Evolutionary conservation across 1,140 invertebrate genomes (phyloP).

Genomic region (Centruroides sculpturatus): DNA sequence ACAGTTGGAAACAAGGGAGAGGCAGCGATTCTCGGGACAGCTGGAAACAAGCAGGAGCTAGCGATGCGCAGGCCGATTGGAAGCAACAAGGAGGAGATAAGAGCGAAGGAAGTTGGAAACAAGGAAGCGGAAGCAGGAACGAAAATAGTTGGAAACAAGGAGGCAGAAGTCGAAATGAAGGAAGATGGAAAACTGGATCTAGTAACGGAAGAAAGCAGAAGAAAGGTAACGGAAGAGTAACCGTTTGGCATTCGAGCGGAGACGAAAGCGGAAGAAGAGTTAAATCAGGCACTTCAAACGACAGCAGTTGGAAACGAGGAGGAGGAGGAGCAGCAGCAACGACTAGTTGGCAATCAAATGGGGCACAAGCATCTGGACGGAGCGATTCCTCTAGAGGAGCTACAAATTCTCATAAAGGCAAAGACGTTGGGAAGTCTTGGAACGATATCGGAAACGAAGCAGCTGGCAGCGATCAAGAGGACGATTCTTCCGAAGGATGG

Average conservation of each 20-base stretch:
- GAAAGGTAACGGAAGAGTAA: no score
- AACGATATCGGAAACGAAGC: conserved; percentile 9
- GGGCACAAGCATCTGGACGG: not conserved
- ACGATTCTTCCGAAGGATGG: conserved; percentile 9
- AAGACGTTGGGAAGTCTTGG: not conserved
- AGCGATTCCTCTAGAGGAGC: not conserved
- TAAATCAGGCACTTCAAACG: no score
- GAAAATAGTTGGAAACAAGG: not conserved
- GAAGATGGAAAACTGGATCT: no score
- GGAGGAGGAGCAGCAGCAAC: not conserved
- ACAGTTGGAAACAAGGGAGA: not conserved
- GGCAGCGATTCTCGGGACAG: not conserved
- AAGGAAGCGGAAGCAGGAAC: not conserved
- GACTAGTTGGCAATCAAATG: not conserved
- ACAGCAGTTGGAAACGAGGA: not conserved
- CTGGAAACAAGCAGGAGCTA: not conserved
- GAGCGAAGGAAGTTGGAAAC: not conserved
- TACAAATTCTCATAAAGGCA: not conserved
- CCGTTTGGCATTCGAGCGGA: no score
- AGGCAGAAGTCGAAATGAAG: no score
- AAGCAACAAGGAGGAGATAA: not conserved
- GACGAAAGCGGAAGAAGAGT: no score
- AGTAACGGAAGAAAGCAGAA: no score
- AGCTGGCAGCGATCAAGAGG: not conserved
- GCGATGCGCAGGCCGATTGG: not conserved